Conservation (phyloP, 2,888 invertebrate species). For the Myopa testacea region DNA sequence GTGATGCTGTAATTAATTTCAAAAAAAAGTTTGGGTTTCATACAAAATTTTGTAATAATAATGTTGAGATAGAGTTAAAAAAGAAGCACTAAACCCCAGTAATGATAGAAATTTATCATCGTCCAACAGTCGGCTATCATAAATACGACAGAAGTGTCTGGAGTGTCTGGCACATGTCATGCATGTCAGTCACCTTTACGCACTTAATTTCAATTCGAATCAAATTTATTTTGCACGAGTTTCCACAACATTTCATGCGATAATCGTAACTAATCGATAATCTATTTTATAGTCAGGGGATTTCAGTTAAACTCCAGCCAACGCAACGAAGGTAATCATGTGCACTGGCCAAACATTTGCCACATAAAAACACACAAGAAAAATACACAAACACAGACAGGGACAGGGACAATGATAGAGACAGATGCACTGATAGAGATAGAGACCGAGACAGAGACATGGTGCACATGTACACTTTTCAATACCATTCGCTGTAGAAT, state of each 20-base stretch:
- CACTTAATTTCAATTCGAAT: constrained; percentile 35
- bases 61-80: too few species aligned
- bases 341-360: background rate
- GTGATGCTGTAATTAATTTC: too few species aligned
- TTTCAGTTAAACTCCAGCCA: background rate
- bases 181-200: background rate
- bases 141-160: background rate
- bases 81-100: too few species aligned
- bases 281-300: background rate
- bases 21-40: too few species aligned
- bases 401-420: background rate
- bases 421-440: background rate
- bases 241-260: constrained; percentile 43
- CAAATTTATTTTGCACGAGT: constrained; percentile 40
- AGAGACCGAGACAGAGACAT: too few species aligned
- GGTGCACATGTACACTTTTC: too few species aligned
- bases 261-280: constrained; percentile 34
- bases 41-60: too few species aligned
- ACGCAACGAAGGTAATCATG: background rate
- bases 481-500: too few species aligned
- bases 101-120: background rate
- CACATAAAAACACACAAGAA: background rate
- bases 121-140: background rate
- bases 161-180: background rate
- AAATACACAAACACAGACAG: too few species aligned